A percentile compares a stretch with the other conserved stretches of the same genome.
These are phyloP conservation scores for Drosophila guanche DNA, from an alignment of 1,140 invertebrate genomes.

Conservation along the genomic window DNA sequence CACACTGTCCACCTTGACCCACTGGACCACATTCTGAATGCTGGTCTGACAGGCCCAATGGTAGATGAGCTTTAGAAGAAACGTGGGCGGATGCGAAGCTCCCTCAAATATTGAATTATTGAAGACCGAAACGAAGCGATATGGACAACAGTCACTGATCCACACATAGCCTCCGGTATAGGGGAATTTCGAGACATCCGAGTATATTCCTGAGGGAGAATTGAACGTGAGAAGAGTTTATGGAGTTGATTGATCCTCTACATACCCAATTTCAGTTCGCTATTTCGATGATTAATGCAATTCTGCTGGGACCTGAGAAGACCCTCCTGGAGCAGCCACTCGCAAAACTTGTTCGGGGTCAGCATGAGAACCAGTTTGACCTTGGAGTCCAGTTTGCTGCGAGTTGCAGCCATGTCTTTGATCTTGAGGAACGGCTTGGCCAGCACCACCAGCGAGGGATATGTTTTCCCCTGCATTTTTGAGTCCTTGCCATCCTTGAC, in stretches of 20 bases:
- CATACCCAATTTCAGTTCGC: slow-evolving; percentile 89
- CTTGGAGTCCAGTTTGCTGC: slow-evolving; percentile 87
- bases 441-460: slow-evolving; percentile 91
- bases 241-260: background rate
- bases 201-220: slow-evolving; percentile 88
- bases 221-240: background rate
- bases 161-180: slow-evolving; percentile 95
- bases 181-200: slow-evolving; percentile 91
- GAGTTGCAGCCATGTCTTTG: slow-evolving; percentile 86
- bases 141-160: slow-evolving; percentile 93
- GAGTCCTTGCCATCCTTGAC: slow-evolving; percentile 86
- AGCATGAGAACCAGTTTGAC: slow-evolving; percentile 92
- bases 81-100: slow-evolving; percentile 90
- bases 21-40: slow-evolving; percentile 93
- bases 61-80: slow-evolving; percentile 92
- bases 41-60: slow-evolving; percentile 96
- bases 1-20: slow-evolving; percentile 92
- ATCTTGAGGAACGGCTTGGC: slow-evolving; percentile 89
- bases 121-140: slow-evolving; percentile 92
- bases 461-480: slow-evolving; percentile 92
- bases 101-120: slow-evolving; percentile 93
- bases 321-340: slow-evolving; percentile 94
- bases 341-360: slow-evolving; percentile 91
- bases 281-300: slow-evolving; percentile 87
- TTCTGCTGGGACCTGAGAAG: slow-evolving; percentile 90